phyloP scores from a whole-genome alignment of 2,888 invertebrate species.

The Odontocerum albicorne region DNA sequence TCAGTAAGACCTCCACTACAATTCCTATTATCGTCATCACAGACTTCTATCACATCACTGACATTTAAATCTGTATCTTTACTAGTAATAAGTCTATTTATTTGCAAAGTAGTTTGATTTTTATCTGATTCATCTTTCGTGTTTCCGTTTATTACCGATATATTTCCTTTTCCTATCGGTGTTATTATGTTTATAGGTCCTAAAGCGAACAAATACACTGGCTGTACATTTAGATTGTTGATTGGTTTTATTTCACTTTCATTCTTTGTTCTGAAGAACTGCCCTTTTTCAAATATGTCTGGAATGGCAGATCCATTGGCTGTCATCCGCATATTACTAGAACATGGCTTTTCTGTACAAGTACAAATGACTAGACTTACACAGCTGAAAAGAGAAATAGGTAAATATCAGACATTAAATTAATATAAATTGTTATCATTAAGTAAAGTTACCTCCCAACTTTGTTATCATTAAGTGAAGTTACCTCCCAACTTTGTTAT shows the following conservation, averaged over 20 bases:
- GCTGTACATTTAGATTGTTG: conserved; percentile 6
- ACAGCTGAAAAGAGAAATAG: conserved; percentile 44
- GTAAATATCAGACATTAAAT: too few relatives aligned
- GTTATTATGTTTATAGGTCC: conserved; percentile 34
- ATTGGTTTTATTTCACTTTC: not conserved
- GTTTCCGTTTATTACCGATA: not conserved
- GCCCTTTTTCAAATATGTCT: too few relatives aligned
- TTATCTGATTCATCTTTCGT: not conserved
- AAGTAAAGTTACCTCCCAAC: too few relatives aligned
- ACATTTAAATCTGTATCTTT: not conserved
- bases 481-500: too few relatives aligned
- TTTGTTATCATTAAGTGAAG: too few relatives aligned
- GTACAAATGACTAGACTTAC: conserved; percentile 50
- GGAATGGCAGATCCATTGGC: too few relatives aligned
- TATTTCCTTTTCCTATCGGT: conserved; percentile 1
- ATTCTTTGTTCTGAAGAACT: conserved; percentile 5
- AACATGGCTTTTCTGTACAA: too few relatives aligned
- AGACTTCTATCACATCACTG: not conserved
- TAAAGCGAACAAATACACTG: conserved; percentile 31
- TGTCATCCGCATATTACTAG: too few relatives aligned
- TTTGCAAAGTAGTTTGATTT: not conserved
- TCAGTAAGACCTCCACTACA: not conserved
- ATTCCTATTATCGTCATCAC: not conserved
- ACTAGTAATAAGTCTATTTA: not conserved
- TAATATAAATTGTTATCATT: too few relatives aligned